phyloP scores from a whole-genome alignment of 2,797 vertebrate species.

The Lithobates sylvaticus region DNA sequence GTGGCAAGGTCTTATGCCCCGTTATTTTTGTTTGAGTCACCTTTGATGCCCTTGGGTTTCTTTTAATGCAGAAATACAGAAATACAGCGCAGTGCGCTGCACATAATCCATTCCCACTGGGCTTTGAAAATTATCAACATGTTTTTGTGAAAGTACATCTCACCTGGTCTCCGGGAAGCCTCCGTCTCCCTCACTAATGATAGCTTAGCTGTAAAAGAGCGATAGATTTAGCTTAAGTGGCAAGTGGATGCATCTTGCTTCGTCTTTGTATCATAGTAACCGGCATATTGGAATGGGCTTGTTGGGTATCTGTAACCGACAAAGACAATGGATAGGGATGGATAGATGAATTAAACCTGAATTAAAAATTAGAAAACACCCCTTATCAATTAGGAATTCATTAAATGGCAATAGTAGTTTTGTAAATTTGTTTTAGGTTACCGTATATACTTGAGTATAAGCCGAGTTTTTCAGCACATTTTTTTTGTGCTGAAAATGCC shows the following conservation, averaged over 20 bases:
- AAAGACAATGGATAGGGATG: background rate
- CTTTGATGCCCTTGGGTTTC: no score
- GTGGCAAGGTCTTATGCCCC: background rate
- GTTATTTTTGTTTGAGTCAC: background rate
- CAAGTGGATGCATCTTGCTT: background rate
- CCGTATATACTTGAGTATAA: no score
- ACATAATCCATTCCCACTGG: background rate
- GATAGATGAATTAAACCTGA: background rate
- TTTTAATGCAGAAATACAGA: background rate
- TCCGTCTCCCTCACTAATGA: background rate
- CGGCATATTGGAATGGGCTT: background rate
- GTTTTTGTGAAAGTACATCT: background rate
- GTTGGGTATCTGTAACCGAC: background rate
- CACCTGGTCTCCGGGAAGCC: background rate
- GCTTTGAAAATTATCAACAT: slow-evolving; percentile 31
- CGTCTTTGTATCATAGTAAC: background rate
- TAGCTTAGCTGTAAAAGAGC: background rate
- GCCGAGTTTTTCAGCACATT: no score
- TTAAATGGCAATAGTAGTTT: no score
- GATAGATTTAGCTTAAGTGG: slow-evolving; percentile 9
- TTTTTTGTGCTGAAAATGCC: no score
- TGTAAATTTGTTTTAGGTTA: no score
- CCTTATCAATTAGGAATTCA: no score
- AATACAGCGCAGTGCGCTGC: background rate
- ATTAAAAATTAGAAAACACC: background rate